These are phyloP conservation scores for Heterochromis multidens DNA, from an alignment of 2,113 vertebrate genomes.

Conservation along the genomic window DNA sequence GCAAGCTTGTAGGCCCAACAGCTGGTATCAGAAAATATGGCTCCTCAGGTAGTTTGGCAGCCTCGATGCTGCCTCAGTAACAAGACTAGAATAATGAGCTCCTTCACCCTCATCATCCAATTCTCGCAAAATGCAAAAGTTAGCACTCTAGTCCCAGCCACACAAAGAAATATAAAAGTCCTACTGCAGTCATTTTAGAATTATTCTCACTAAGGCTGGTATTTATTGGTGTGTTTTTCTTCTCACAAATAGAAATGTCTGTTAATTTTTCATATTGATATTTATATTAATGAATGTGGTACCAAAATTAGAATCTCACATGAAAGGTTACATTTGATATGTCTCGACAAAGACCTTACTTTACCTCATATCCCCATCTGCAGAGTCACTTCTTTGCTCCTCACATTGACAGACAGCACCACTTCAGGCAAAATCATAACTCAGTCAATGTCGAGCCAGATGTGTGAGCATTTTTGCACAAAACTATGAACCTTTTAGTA, in stretches of 20 bases:
- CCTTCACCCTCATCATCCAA: background rate
- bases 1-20: constrained; percentile 32
- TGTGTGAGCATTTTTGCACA: background rate
- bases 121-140: constrained; percentile 24
- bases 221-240: background rate
- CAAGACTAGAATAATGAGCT: constrained; percentile 49
- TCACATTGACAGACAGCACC: background rate
- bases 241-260: background rate
- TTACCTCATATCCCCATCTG: background rate
- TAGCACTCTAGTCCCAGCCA: background rate
- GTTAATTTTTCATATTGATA: background rate
- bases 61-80: constrained; percentile 40
- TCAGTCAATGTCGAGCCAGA: background rate
- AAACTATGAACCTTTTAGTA: background rate
- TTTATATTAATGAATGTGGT: background rate
- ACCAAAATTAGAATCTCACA: background rate
- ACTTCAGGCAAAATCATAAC: background rate
- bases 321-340: rapidly evolving
- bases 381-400: background rate
- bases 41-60: constrained; percentile 31
- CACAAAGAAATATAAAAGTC: background rate
- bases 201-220: background rate
- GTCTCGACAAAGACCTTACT: background rate
- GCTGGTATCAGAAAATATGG: constrained; percentile 31
- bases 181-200: background rate